A percentile compares a stretch with the other conserved stretches of the same genome.
phyloP scores from a whole-genome alignment of 2,888 invertebrate genomes.

The Drosophila glabriapex region DNA sequence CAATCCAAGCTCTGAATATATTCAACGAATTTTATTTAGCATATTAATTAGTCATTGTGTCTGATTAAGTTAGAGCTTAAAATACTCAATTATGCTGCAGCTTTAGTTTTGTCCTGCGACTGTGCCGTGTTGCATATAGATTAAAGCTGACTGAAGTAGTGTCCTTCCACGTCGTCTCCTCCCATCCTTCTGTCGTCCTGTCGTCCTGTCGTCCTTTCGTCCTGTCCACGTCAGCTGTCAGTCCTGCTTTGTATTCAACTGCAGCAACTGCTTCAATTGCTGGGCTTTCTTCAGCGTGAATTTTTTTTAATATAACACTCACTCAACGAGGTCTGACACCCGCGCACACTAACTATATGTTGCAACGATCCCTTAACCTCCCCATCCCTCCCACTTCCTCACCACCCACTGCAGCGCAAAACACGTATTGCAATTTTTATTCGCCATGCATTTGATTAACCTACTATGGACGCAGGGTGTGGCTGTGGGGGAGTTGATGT shows the following conservation, averaged over 20 bases:
- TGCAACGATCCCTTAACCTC: constrained; percentile 5
- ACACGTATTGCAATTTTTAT: constrained; percentile 52
- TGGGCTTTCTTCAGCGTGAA: constrained; percentile 46
- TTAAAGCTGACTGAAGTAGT: constrained; percentile 35
- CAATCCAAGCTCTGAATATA: background rate
- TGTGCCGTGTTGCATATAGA: constrained; percentile 30
- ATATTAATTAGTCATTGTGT: background rate
- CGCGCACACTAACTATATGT: constrained; percentile 66
- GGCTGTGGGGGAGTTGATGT: constrained; percentile 28
- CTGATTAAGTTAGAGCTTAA: constrained; percentile 9
- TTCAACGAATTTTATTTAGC: background rate
- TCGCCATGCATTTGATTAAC: constrained; percentile 80
- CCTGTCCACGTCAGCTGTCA: constrained; percentile 67
- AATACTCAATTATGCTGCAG: background rate
- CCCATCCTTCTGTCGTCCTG: background rate
- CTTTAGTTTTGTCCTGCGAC: constrained; percentile 14
- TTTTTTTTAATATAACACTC: constrained; percentile 73
- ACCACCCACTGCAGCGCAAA: background rate
- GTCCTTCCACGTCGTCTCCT: constrained; percentile 9
- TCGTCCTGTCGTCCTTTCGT: constrained; percentile 20
- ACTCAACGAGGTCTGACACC: constrained; percentile 58
- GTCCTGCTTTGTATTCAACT: constrained; percentile 51
- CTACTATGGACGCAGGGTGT: constrained; percentile 62
- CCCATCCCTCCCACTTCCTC: accelerated
- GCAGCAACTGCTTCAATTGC: constrained; percentile 8